phyloP scores from a whole-genome alignment of 2,113 vertebrate species.

The Plestiodon gilberti region DNA sequence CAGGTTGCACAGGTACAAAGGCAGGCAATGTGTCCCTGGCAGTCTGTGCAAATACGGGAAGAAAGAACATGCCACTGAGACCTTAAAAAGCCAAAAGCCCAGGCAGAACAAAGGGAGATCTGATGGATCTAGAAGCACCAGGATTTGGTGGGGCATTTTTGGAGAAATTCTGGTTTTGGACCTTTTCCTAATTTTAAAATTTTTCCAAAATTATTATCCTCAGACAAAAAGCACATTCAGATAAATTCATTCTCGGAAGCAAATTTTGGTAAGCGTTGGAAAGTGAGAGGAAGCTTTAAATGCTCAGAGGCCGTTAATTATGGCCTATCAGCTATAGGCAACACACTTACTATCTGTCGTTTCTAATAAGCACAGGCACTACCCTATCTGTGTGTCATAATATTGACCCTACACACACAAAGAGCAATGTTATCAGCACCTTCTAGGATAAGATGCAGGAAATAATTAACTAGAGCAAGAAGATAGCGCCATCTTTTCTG shows the following conservation, averaged over 20 bases:
- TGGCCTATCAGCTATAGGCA: background rate
- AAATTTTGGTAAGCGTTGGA: background rate
- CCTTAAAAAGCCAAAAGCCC: background rate
- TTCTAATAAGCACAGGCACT: slow-evolving; percentile 14
- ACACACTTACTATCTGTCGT: fast-evolving
- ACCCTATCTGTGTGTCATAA: slow-evolving; percentile 2
- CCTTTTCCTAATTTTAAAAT: background rate
- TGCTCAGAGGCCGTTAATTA: slow-evolving; percentile 15
- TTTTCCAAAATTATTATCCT: background rate
- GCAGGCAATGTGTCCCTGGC: too few species aligned
- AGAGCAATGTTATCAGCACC: background rate
- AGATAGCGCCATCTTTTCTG: slow-evolving; percentile 17
- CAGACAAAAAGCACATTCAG: background rate
- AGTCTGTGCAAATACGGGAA: too few species aligned
- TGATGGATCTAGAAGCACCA: background rate
- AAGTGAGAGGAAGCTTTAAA: slow-evolving; percentile 9
- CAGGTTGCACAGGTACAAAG: too few species aligned
- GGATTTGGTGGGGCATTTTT: background rate
- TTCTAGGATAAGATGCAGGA: slow-evolving; percentile 26
- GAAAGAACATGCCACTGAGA: background rate
- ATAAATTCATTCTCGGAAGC: slow-evolving; percentile 18
- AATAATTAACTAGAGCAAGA: slow-evolving; percentile 25
- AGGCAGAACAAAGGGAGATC: background rate
- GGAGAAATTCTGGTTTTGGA: background rate
- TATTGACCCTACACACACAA: slow-evolving; percentile 30